Evolutionary conservation across 35 echinoderm and acorn worm species (phyloP), one percentile per base, ranked within the genome.

Genomic region (Ophiothrix spiculata): DNA sequence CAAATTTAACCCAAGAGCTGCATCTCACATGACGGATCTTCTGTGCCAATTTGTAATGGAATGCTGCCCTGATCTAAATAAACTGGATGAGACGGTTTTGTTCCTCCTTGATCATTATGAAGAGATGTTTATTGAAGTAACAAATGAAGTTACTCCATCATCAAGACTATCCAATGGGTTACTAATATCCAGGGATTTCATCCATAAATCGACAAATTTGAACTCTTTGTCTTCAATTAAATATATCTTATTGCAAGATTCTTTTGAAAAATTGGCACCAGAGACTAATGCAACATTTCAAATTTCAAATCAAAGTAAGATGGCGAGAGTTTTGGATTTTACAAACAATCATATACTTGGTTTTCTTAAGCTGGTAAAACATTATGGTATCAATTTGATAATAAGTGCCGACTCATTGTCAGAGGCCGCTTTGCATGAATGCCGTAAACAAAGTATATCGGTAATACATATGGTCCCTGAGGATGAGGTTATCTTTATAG

Each of bases 401-500:
- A 32, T 84, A 17, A 64, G 45, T 0, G 34, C 56, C 14, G 81
- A 84, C 15, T 15, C 35, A 4, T 37, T 84, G 32, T 84, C 81
- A 15, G 81, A 84, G 37, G 81, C 54, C 23, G 36, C 81, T 1
- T 0, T 84, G 25, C 39, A 54, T 37, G 21, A 33, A 54, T 84
- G 81, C 54, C 54, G 81, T 21, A 33, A 31, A 33, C 32, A 31
- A 21, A 33, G 36, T 15, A 84, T 84, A 37, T 84, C 81, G 4
- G 81, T 60, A 13, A 60, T 84, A 36, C 81, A 84, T 56, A 84
- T 84, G 81, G 63, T 84, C 31, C 81, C 81, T 36, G 81, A 63
- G 23, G 56, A 38, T 15, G 46, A 84, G 15, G 23, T 84, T 35
- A 42, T 19, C 1, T 14, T 35, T 19, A 54, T 84, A 21, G 81